Conservation (phyloP, 2,888 invertebrate genomes). For the Plusia festucae region DNA sequence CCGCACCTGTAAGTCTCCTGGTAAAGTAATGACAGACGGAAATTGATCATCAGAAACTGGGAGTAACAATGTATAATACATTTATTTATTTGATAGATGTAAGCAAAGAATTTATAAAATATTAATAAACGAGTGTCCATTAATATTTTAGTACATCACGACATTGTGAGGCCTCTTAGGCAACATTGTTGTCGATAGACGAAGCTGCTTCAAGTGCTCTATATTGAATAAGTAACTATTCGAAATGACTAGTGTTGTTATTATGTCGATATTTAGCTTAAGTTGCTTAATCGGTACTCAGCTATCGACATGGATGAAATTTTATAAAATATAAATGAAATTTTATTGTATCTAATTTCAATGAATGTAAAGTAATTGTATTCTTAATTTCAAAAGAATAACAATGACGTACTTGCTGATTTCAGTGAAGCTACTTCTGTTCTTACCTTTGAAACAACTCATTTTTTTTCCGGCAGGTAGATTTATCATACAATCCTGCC, state of each 20-base stretch:
- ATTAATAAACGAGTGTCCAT: conserved; percentile 49
- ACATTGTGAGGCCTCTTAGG: conserved; percentile 40
- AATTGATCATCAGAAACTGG: too few species aligned
- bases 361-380: conserved; percentile 36
- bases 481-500: too few species aligned
- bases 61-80: conserved; percentile 40
- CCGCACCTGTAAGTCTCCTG: too few species aligned
- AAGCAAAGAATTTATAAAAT: conserved; percentile 64
- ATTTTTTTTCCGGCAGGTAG: too few species aligned
- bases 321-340: conserved; percentile 26
- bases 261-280: not conserved
- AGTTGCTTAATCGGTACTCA: not conserved
- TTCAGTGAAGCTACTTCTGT: too few species aligned
- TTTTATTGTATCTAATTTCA: conserved; percentile 29
- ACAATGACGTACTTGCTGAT: too few species aligned
- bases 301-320: conserved; percentile 20
- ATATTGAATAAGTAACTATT: not conserved
- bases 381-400: conserved; percentile 33
- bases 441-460: too few species aligned
- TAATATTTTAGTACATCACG: conserved; percentile 57
- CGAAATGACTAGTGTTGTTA: not conserved
- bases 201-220: not conserved
- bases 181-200: conserved; percentile 31
- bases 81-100: conserved; percentile 59
- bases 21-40: too few species aligned